A percentile compares a stretch with the other conserved stretches of the same genome.
These are phyloP conservation scores for Eonycteris spelaea DNA, from an alignment of 2,113 vertebrate genomes.

Conservation along the genomic window DNA sequence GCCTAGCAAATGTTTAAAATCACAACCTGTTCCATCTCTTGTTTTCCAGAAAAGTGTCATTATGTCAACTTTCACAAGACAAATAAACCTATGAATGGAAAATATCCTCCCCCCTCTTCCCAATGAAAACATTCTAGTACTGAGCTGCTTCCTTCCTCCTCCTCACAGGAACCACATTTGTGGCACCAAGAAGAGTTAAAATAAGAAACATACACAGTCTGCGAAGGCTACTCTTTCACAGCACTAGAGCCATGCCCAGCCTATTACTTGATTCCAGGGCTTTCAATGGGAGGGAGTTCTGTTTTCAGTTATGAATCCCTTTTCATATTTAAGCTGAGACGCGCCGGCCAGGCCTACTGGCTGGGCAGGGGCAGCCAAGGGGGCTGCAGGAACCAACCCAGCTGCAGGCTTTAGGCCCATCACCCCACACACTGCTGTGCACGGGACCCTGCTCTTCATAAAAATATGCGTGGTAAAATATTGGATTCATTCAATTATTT, in stretches of 20 bases:
- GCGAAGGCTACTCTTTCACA: conserved; percentile 10
- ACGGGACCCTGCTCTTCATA: neutral
- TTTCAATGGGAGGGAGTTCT: conserved; percentile 44
- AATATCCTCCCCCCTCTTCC: neutral
- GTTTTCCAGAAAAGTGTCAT: conserved; percentile 63
- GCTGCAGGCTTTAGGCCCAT: neutral
- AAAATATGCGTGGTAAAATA: neutral
- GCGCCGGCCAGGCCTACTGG: neutral
- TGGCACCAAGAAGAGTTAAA: conserved; percentile 68
- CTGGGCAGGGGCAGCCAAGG: neutral
- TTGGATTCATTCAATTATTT: neutral
- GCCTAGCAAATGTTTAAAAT: conserved; percentile 51
- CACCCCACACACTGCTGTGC: neutral
- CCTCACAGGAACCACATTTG: conserved; percentile 68
- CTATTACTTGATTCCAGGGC: conserved; percentile 30
- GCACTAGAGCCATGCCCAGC: conserved; percentile 17
- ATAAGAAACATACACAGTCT: conserved; percentile 68
- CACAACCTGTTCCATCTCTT: conserved; percentile 67
- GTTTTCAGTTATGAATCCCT: conserved; percentile 53
- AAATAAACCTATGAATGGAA: conserved; percentile 78
- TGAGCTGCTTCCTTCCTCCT: conserved; percentile 63
- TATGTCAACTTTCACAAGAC: conserved; percentile 69
- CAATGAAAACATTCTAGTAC: conserved; percentile 63
- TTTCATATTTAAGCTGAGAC: neutral
- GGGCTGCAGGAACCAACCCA: neutral